Evolutionary conservation across 2,888 invertebrate species (phyloP).

Genomic region (Zaprionus obscuricornis): DNA sequence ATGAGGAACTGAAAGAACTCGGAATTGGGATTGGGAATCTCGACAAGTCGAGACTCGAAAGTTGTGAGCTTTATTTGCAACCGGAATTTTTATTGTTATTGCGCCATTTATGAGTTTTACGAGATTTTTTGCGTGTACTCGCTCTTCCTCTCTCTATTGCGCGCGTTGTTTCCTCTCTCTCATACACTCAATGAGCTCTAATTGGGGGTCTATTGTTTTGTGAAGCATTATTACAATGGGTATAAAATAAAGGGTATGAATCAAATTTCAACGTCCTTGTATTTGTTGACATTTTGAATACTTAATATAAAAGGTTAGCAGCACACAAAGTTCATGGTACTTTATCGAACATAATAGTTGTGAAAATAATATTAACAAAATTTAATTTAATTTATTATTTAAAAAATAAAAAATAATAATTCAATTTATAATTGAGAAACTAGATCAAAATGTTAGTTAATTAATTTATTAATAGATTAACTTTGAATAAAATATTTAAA

Average conservation of each 20-base stretch:
- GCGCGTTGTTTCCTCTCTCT: no score
- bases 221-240: conserved; percentile 20
- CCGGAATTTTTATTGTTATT: conserved; percentile 78
- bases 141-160: conserved; percentile 39
- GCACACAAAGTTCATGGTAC: background rate
- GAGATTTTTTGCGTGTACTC: conserved; percentile 55
- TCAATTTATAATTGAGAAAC: background rate
- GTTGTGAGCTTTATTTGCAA: conserved; percentile 70
- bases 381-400: background rate
- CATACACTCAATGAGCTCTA: conserved; percentile 44
- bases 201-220: conserved; percentile 55
- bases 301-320: conserved; percentile 17
- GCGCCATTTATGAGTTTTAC: conserved; percentile 72
- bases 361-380: background rate
- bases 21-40: conserved; percentile 44
- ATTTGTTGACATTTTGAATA: conserved; percentile 20
- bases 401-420: background rate
- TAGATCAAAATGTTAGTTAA: no score
- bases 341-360: conserved; percentile 2
- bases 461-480: no score
- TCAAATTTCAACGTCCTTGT: conserved; percentile 26
- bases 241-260: no score
- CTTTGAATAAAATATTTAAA: no score
- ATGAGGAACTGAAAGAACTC: conserved; percentile 14
- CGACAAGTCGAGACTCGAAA: conserved; percentile 49